Percentiles rank a stretch among this genome's conserved stretches.
These are phyloP conservation scores for Elaphurus davidianus DNA, from an alignment of 2,113 vertebrate genomes.

Conservation along the genomic window DNA sequence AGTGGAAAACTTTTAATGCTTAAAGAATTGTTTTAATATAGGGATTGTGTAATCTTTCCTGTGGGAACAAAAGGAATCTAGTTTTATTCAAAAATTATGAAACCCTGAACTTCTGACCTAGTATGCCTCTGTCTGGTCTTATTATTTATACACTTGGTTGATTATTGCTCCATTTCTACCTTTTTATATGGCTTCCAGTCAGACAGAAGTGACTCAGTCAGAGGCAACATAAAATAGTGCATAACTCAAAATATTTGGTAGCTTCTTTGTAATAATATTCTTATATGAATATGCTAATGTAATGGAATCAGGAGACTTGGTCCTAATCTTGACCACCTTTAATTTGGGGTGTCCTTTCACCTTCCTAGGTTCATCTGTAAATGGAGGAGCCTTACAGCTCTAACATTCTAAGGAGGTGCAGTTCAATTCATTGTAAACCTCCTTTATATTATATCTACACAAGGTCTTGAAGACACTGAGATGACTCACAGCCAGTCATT, in stretches of 20 bases:
- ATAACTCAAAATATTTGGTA: neutral
- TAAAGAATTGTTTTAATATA: slow-evolving; percentile 52
- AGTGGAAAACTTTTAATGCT: slow-evolving; percentile 68
- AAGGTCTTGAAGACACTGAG: neutral
- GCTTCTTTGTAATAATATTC: neutral
- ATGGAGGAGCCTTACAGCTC: neutral
- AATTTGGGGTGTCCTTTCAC: neutral
- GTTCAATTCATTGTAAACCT: neutral
- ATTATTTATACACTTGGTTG: slow-evolving; percentile 44
- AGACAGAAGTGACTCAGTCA: neutral
- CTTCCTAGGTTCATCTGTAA: neutral
- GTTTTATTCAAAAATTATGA: slow-evolving; percentile 26
- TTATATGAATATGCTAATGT: neutral
- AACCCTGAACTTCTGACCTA: slow-evolving; percentile 48
- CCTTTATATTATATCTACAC: neutral
- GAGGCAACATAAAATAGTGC: neutral
- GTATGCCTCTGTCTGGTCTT: slow-evolving; percentile 32
- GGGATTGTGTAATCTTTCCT: slow-evolving; percentile 35
- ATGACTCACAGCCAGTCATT: neutral
- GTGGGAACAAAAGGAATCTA: slow-evolving; percentile 54
- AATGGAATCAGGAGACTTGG: neutral
- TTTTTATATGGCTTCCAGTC: neutral
- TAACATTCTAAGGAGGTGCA: neutral
- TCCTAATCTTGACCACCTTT: neutral
- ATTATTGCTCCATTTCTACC: neutral